Evolutionary conservation across 1,140 invertebrate genomes (phyloP).

Genomic region (Theocolax elegans): DNA sequence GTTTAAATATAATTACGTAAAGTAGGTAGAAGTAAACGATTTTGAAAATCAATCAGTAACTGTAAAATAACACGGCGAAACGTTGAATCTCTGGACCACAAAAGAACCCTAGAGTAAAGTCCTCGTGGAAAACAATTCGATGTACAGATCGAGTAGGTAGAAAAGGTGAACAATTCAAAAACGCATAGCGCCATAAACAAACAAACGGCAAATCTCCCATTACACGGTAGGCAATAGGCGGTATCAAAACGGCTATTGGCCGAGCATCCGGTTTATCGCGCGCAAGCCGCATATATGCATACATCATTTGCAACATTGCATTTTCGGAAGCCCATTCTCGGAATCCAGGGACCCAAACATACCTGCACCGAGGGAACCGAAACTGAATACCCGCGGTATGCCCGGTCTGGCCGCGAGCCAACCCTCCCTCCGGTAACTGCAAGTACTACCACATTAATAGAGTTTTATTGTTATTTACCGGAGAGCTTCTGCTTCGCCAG

Average conservation of each 20-base stretch:
- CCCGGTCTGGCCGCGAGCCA: slow-evolving; percentile 58
- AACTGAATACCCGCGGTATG: slow-evolving; percentile 10
- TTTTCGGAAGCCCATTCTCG: slow-evolving; percentile 8
- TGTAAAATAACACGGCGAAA: no score
- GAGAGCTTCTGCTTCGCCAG: not conserved
- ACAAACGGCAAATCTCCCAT: not conserved
- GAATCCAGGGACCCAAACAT: not conserved
- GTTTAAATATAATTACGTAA: no score
- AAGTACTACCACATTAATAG: slow-evolving; percentile 64
- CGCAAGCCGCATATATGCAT: not conserved
- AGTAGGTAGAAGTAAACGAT: no score
- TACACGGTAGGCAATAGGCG: not conserved
- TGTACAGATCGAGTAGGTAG: no score
- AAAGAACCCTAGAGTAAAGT: no score
- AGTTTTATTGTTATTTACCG: slow-evolving; percentile 69
- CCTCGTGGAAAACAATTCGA: no score
- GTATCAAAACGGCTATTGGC: not conserved
- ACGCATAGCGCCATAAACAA: no score
- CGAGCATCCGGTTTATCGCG: slow-evolving; percentile 8
- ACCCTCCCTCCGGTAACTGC: slow-evolving; percentile 60
- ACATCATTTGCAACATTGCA: slow-evolving; percentile 22
- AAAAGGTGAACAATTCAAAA: no score
- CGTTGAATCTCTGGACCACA: no score
- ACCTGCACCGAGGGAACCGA: no score
- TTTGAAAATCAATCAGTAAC: no score